Evolutionary conservation across 2,113 vertebrate species (phyloP).

Genomic region (Coptodon bakossiorum): DNA sequence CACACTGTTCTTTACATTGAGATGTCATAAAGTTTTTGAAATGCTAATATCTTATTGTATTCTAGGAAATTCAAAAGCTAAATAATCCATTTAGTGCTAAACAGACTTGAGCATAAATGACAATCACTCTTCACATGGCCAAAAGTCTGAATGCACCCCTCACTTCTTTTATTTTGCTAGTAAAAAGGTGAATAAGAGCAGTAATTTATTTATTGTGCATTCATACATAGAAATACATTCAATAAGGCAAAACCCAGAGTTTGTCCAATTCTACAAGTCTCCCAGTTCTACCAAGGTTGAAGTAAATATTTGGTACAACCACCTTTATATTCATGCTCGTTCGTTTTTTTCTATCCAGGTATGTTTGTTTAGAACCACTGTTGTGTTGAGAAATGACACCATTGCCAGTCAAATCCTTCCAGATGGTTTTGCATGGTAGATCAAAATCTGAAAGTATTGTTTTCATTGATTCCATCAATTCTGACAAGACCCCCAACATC

Average conservation of each 20-base stretch:
- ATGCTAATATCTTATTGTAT: neutral
- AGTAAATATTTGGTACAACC: neutral
- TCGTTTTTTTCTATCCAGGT: neutral
- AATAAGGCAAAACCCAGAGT: neutral
- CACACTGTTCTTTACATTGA: neutral
- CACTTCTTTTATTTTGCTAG: neutral
- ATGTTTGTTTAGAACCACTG: fast-evolving
- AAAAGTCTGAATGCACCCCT: neutral
- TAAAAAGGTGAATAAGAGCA: neutral
- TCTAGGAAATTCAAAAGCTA: neutral
- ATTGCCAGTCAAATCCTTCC: neutral
- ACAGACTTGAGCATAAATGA: neutral
- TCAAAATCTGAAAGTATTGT: neutral
- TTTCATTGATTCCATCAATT: neutral
- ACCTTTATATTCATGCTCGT: neutral
- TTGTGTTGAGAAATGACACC: neutral
- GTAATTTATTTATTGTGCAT: neutral
- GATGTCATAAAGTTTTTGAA: neutral
- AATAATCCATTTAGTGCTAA: neutral
- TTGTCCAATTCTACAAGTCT: neutral
- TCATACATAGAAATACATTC: neutral
- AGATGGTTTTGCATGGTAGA: fast-evolving
- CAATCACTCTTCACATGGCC: neutral
- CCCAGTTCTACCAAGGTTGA: neutral
- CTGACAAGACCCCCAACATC: neutral